phyloP scores from a whole-genome alignment of 1,140 invertebrate species.

The Steinernema khuongi region DNA sequence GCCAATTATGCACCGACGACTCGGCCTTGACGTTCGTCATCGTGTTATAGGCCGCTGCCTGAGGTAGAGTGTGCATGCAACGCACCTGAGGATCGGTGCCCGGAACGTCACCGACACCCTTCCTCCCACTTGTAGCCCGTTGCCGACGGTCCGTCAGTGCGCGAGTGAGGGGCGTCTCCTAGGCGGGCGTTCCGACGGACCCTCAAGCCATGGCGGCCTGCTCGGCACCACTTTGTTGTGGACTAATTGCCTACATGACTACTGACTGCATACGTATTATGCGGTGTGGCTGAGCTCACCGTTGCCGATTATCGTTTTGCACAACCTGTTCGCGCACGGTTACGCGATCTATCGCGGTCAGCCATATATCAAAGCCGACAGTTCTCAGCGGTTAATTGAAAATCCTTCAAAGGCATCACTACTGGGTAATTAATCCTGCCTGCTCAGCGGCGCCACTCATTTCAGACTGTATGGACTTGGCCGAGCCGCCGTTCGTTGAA shows the following conservation, averaged over 20 bases:
- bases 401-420: constrained; percentile 15
- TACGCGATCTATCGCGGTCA: constrained; percentile 11
- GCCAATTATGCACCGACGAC: constrained; percentile 1
- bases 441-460: background rate
- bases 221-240: constrained; percentile 1
- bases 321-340: constrained; percentile 16
- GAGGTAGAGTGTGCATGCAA: no score
- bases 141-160: background rate
- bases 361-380: constrained; percentile 12
- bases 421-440: constrained; percentile 9
- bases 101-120: no score
- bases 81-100: no score
- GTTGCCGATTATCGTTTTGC: constrained; percentile 12
- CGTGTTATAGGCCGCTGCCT: background rate
- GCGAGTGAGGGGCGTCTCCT: background rate
- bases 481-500: background rate
- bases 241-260: background rate
- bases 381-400: constrained; percentile 16
- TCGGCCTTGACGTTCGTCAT: background rate
- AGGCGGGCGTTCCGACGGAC: background rate
- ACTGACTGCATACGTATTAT: background rate
- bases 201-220: no score
- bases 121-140: background rate
- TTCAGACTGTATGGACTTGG: constrained; percentile 12
- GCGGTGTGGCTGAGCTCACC: background rate